Evolutionary conservation across 2,797 vertebrate species (phyloP).

Genomic region (Crax fasciolata): DNA sequence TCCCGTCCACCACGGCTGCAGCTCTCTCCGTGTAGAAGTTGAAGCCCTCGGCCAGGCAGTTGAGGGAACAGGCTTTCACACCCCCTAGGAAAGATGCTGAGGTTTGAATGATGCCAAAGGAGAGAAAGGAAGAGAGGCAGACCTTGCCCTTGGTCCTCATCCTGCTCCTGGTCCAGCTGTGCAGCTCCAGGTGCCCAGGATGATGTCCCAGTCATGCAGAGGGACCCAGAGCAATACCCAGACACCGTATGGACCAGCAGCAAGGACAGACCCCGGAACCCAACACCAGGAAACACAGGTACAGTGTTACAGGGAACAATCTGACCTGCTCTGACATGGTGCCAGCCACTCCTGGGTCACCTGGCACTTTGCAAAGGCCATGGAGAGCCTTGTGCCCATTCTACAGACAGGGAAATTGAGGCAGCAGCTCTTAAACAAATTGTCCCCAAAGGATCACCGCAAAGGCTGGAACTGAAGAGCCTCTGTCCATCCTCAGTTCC

Average conservation of each 20-base stretch:
- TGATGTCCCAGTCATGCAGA: not conserved
- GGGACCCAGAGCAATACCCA: not conserved
- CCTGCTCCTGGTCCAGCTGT: not conserved
- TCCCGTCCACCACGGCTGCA: slow-evolving; percentile 94
- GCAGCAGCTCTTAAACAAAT: not conserved
- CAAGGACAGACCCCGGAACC: not conserved
- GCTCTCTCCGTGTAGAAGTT: slow-evolving; percentile 99
- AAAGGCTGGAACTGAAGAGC: no score
- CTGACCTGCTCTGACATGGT: not conserved
- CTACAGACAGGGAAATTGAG: not conserved
- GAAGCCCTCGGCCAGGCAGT: slow-evolving; percentile 96
- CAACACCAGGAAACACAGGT: accelerated
- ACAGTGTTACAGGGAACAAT: accelerated
- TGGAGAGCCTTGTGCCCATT: not conserved
- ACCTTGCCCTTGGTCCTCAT: not conserved
- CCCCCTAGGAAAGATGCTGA: slow-evolving; percentile 85
- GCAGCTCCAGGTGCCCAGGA: not conserved
- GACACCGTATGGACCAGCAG: not conserved
- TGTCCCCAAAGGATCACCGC: not conserved
- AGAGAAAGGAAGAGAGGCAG: not conserved
- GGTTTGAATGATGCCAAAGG: not conserved
- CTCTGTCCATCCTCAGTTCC: not conserved
- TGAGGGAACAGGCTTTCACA: slow-evolving; percentile 96
- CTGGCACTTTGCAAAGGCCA: not conserved
- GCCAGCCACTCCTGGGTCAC: not conserved